A percentile compares a stretch with the other conserved stretches of the same genome.
Conservation (phyloP, 2,797 vertebrate species). For the Adrianichthys oophorus region DNA sequence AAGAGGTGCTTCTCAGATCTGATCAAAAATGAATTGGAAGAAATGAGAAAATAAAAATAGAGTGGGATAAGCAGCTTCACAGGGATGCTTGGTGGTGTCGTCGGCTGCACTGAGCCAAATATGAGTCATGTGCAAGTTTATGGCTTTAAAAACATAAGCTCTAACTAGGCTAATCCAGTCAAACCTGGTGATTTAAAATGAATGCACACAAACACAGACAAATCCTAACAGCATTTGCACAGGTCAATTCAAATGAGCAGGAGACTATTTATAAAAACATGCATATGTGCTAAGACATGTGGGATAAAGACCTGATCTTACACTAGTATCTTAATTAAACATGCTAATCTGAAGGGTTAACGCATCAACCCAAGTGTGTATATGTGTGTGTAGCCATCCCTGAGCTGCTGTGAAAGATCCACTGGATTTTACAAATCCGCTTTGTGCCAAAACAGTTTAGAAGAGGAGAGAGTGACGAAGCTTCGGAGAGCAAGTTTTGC, state of each 20-base stretch:
- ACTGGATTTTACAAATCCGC: slow-evolving; percentile 63
- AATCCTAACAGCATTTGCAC: slow-evolving; percentile 4
- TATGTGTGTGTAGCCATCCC: slow-evolving; percentile 15
- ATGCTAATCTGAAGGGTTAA: slow-evolving; percentile 47
- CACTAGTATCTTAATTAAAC: slow-evolving; percentile 32
- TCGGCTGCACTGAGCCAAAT: slow-evolving; percentile 40
- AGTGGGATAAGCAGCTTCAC: slow-evolving; percentile 57
- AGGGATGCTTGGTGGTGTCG: slow-evolving; percentile 47
- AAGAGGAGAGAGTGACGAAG: slow-evolving; percentile 21
- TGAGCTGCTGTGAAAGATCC: slow-evolving; percentile 43
- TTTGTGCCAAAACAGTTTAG: slow-evolving; percentile 65
- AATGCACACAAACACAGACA: slow-evolving; percentile 9
- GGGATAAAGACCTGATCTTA: slow-evolving; percentile 19
- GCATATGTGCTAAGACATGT: slow-evolving; percentile 31
- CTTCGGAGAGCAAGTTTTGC: too few species aligned
- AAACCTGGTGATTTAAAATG: slow-evolving; percentile 40
- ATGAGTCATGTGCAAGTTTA: slow-evolving; percentile 63
- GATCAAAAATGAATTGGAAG: too few species aligned
- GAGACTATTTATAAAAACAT: slow-evolving; percentile 32
- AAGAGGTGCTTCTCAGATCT: too few species aligned
- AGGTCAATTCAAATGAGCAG: slow-evolving; percentile 19
- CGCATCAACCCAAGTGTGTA: slow-evolving; percentile 16
- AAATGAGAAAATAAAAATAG: slow-evolving; percentile 20
- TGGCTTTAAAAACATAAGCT: slow-evolving; percentile 51
- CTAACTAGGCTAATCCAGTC: slow-evolving; percentile 61